Evolutionary conservation across 1,140 invertebrate genomes (phyloP).

Genomic region (Calephelis virginiensis): DNA sequence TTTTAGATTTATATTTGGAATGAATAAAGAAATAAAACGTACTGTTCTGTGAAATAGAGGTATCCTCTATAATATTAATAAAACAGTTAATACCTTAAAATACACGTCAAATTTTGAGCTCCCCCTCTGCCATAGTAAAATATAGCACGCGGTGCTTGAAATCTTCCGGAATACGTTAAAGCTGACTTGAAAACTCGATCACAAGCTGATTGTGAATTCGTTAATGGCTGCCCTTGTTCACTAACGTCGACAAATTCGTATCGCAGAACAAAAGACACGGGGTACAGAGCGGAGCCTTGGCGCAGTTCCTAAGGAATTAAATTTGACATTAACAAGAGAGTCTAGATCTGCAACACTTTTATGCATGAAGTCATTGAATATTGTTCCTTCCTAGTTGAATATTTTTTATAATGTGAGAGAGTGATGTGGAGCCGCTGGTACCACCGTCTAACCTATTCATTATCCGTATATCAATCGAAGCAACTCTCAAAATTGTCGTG

Average conservation of each 20-base stretch:
- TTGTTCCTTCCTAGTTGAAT: no score
- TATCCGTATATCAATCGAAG: no score
- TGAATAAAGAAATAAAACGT: no score
- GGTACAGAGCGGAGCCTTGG: constrained; percentile 87
- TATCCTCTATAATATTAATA: not conserved
- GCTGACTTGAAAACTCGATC: constrained; percentile 80
- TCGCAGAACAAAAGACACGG: constrained; percentile 86
- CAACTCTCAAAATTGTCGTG: no score
- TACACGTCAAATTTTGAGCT: constrained; percentile 85
- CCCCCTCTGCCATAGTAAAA: constrained; percentile 91
- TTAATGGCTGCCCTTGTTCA: constrained; percentile 80
- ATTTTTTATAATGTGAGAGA: no score
- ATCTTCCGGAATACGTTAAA: constrained; percentile 80
- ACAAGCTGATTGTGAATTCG: constrained; percentile 79
- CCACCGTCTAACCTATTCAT: no score
- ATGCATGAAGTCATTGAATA: no score
- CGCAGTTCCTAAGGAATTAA: constrained; percentile 80
- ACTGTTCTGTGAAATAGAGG: no score
- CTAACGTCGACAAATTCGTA: constrained; percentile 88
- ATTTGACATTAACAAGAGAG: constrained; percentile 18
- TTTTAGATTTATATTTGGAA: no score
- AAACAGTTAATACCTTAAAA: constrained; percentile 73
- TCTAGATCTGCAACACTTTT: not conserved
- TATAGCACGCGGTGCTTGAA: constrained; percentile 87
- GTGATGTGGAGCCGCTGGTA: no score